Conservation (phyloP, 2,797 vertebrate genomes). For the Channallabes apus region DNA sequence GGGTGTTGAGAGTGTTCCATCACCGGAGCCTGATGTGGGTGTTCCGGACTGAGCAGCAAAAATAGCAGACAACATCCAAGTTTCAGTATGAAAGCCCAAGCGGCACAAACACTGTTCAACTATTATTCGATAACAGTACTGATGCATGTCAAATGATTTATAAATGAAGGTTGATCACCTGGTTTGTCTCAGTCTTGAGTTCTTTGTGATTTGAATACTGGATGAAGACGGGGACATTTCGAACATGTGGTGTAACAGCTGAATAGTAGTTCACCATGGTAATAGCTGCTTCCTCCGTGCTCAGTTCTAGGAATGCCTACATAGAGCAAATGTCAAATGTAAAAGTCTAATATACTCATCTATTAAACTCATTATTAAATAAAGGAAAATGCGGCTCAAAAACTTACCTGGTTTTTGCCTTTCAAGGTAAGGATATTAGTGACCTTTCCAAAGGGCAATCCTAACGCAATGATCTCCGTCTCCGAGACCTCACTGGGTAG, state of each 20-base stretch:
- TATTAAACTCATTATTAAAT: background rate
- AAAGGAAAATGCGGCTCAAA: background rate
- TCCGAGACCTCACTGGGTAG: slow-evolving; percentile 94
- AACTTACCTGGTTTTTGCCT: slow-evolving; percentile 95
- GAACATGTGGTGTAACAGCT: slow-evolving; percentile 90
- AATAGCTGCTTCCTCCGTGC: slow-evolving; percentile 93
- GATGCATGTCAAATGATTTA: background rate
- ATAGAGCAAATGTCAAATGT: background rate
- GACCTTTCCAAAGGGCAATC: slow-evolving; percentile 96
- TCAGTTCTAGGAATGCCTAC: slow-evolving; percentile 95
- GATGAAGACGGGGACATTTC: slow-evolving; percentile 92
- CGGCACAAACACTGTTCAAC: background rate
- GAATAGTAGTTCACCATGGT: slow-evolving; percentile 98
- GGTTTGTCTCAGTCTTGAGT: slow-evolving; percentile 94
- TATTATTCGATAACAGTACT: background rate
- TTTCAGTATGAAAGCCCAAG: background rate
- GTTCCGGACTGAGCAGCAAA: slow-evolving; percentile 76
- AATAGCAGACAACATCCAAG: slow-evolving; percentile 66
- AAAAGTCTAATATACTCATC: background rate
- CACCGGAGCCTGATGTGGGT: slow-evolving; percentile 84
- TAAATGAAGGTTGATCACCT: slow-evolving; percentile 71
- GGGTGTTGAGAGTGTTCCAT: slow-evolving; percentile 84
- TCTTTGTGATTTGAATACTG: slow-evolving; percentile 99
- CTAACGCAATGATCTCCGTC: slow-evolving; percentile 94
- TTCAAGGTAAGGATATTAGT: slow-evolving; percentile 97